Evolutionary conservation across 2,797 vertebrate species (phyloP).

Genomic region (Pteropus rufus): DNA sequence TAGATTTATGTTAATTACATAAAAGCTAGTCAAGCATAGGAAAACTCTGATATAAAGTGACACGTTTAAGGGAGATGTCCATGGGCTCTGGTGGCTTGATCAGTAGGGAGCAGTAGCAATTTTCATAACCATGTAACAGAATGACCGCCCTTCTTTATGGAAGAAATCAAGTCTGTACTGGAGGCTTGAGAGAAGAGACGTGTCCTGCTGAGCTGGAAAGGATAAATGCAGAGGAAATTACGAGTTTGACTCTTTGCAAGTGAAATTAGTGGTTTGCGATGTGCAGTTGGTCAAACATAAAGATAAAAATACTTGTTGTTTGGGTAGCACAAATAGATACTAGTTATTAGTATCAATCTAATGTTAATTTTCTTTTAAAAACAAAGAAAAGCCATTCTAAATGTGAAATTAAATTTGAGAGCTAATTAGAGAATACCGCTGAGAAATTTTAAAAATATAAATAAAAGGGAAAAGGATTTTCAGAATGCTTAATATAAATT

Average conservation of each 20-base stretch:
- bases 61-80: background rate
- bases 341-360: constrained; percentile 50
- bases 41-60: background rate
- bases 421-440: constrained; percentile 46
- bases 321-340: constrained; percentile 63
- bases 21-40: background rate
- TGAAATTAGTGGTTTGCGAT: constrained; percentile 68
- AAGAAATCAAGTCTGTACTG: background rate
- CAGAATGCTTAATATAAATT: background rate
- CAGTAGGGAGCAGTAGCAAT: background rate
- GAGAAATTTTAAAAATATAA: constrained; percentile 43
- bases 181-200: constrained; percentile 14
- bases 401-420: constrained; percentile 53
- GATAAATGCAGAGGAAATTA: constrained; percentile 51
- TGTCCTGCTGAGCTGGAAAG: constrained; percentile 51
- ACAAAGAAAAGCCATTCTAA: constrained; percentile 39
- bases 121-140: background rate
- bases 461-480: constrained; percentile 40
- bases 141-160: background rate
- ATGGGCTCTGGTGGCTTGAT: background rate
- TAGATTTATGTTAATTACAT: background rate
- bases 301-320: constrained; percentile 70
- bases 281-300: constrained; percentile 65
- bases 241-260: constrained; percentile 54
- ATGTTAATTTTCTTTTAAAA: constrained; percentile 53